These are phyloP conservation scores for Luidia sarsii DNA, from an alignment of 53 echinoderm and acorn worm genomes.

Conservation along the genomic window DNA sequence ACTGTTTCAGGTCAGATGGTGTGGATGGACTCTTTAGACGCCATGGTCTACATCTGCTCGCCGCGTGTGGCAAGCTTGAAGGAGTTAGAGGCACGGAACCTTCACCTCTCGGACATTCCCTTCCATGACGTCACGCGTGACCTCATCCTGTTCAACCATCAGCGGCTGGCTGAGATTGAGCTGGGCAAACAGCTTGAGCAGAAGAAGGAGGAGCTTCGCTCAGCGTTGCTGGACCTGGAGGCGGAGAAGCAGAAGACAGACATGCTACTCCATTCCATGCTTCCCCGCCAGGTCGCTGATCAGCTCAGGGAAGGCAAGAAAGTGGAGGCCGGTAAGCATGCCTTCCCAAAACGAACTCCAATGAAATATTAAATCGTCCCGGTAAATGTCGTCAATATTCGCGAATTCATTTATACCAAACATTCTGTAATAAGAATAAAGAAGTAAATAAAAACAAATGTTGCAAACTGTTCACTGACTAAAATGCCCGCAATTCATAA, in stretches of 20 bases:
- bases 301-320: constrained; percentile 94
- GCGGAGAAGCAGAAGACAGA: constrained; percentile 94
- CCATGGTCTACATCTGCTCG: constrained; percentile 94
- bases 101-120: constrained; percentile 93
- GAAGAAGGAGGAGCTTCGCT: constrained; percentile 88
- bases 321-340: constrained; percentile 84
- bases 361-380: too few species aligned
- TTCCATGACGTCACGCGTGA: constrained; percentile 97
- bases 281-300: constrained; percentile 92
- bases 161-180: constrained; percentile 94
- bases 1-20: constrained; percentile 85
- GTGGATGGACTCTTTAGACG: constrained; percentile 89
- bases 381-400: too few species aligned
- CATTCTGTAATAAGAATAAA: too few species aligned
- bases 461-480: too few species aligned
- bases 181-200: constrained; percentile 93
- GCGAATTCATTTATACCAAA: too few species aligned
- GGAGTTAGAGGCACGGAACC: constrained; percentile 88
- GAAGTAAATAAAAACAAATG: too few species aligned
- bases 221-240: constrained; percentile 76
- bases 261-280: constrained; percentile 92
- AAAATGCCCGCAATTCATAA: too few species aligned
- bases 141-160: constrained; percentile 95
- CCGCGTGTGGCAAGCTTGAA: constrained; percentile 92
- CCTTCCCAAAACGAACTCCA: too few species aligned